Evolutionary conservation across 2,888 invertebrate species (phyloP).

Genomic region (Epirrhoe alternata): DNA sequence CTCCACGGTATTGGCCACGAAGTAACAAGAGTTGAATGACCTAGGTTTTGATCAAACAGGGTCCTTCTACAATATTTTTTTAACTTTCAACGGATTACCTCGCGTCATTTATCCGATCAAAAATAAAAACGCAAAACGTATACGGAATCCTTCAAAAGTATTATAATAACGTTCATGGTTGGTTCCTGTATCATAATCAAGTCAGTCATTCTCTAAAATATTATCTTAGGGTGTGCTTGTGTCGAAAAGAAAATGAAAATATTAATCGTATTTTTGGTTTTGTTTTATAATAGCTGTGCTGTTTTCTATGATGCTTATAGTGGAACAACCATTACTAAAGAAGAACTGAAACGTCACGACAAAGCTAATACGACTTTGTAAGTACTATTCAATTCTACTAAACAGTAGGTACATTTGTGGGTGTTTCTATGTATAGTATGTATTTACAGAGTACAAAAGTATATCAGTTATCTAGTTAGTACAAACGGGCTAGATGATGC

Average conservation of each 20-base stretch:
- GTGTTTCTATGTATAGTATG: no score
- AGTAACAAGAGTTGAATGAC: no score
- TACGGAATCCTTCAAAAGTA: not conserved
- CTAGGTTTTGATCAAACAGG: no score
- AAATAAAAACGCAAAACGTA: not conserved
- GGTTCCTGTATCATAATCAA: not conserved
- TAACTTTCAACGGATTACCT: no score
- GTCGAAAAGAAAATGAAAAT: conserved; percentile 42
- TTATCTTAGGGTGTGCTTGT: not conserved
- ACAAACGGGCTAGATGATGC: no score
- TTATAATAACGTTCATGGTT: not conserved
- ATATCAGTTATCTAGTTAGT: no score
- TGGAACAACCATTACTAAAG: conserved; percentile 53
- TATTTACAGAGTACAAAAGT: no score
- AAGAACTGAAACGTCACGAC: conserved; percentile 55
- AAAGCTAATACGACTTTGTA: conserved; percentile 64
- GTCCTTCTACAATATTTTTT: no score
- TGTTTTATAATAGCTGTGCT: conserved; percentile 42
- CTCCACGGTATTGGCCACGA: no score
- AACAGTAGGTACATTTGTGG: no score
- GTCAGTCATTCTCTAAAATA: not conserved
- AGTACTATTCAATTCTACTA: conserved; percentile 43
- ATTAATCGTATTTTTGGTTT: conserved; percentile 39
- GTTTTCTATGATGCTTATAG: conserved; percentile 59
- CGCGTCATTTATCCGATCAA: no score